A percentile compares a stretch with the other conserved stretches of the same genome.
Conservation (phyloP, 2,797 vertebrate species). For the Podarcis siculus region DNA sequence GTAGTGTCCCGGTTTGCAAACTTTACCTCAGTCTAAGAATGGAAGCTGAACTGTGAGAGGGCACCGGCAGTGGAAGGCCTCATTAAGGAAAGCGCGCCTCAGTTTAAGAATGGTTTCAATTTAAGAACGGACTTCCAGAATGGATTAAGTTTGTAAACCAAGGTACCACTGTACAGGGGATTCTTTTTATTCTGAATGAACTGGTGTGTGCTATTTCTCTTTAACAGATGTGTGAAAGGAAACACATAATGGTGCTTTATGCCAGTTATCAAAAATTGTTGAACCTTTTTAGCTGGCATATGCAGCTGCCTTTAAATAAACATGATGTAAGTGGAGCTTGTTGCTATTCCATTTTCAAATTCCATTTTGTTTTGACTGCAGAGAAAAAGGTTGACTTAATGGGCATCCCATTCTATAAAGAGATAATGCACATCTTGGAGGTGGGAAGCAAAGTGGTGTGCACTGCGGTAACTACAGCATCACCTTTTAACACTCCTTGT, state of each 20-base stretch:
- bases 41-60: too few species aligned
- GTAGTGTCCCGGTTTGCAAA: too few species aligned
- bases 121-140: too few species aligned
- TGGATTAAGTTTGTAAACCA: too few species aligned
- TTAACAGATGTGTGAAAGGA: neutral
- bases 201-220: neutral
- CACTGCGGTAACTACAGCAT: neutral
- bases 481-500: neutral
- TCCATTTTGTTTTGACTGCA: slow-evolving; percentile 36
- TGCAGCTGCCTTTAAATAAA: slow-evolving; percentile 27
- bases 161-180: neutral
- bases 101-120: too few species aligned
- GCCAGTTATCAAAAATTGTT: neutral
- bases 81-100: too few species aligned
- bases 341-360: slow-evolving; percentile 10
- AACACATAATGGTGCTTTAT: neutral
- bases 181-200: neutral
- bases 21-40: too few species aligned
- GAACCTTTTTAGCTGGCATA: neutral
- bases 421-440: neutral
- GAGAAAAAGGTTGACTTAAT: slow-evolving; percentile 46
- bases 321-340: neutral
- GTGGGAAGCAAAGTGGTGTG: neutral
- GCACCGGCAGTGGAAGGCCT: too few species aligned
- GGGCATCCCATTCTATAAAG: neutral